phyloP scores from a whole-genome alignment of 2,888 invertebrate genomes.

The Meghimatium bilineatum region DNA sequence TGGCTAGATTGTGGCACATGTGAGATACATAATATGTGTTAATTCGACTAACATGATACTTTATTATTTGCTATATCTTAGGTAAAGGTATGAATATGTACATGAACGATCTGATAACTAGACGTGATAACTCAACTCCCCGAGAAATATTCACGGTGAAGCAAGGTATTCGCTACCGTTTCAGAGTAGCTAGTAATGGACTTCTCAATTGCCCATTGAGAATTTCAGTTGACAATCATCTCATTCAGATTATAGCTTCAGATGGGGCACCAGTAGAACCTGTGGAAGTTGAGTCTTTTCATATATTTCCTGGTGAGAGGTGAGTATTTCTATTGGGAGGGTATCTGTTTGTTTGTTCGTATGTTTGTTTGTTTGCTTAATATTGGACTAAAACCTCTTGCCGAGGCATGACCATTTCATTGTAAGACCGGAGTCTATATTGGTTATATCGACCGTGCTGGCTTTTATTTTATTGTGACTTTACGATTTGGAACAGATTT shows the following conservation, averaged over 20 bases:
- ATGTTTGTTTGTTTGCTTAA: too few relatives aligned
- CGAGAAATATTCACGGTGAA: slow-evolving; percentile 62
- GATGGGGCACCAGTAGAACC: slow-evolving; percentile 68
- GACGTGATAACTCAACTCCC: slow-evolving; percentile 57
- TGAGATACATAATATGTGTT: too few relatives aligned
- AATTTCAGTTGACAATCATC: slow-evolving; percentile 70
- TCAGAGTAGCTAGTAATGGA: slow-evolving; percentile 68
- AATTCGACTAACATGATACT: too few relatives aligned
- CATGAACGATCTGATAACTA: neutral
- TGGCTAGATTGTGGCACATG: too few relatives aligned
- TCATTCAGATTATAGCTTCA: slow-evolving; percentile 65
- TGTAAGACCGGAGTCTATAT: too few relatives aligned
- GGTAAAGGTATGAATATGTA: slow-evolving; percentile 41
- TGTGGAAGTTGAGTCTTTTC: slow-evolving; percentile 61
- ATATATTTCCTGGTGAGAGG: slow-evolving; percentile 86
- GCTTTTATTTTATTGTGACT: too few relatives aligned
- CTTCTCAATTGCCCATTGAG: slow-evolving; percentile 79
- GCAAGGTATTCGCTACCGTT: slow-evolving; percentile 63
- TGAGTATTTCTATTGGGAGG: slow-evolving; percentile 13
- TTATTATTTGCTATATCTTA: neutral
- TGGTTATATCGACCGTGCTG: too few relatives aligned
- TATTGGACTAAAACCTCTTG: too few relatives aligned
- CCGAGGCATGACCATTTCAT: too few relatives aligned
- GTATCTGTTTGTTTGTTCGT: too few relatives aligned
- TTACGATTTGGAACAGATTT: too few relatives aligned